Conservation (phyloP, 2,888 invertebrate genomes). For the Lagria hirta region DNA sequence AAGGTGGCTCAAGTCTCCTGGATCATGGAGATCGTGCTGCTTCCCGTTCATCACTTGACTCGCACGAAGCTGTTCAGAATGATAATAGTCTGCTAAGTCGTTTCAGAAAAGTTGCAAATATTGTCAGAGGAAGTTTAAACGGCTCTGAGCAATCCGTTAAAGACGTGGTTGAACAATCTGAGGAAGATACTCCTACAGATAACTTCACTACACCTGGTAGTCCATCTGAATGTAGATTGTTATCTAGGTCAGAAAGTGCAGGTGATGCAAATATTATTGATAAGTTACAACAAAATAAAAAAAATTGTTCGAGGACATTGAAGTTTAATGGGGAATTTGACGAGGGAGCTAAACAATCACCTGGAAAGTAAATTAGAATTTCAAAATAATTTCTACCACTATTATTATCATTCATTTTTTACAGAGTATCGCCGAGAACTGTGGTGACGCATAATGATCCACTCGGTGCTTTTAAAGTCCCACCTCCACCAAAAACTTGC, state of each 20-base stretch:
- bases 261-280: constrained; percentile 77
- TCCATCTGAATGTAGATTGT: constrained; percentile 62
- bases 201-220: constrained; percentile 59
- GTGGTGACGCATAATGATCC: constrained; percentile 92
- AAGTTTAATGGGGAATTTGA: constrained; percentile 59
- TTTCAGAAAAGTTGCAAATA: constrained; percentile 62
- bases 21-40: constrained; percentile 49
- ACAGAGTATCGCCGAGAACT: constrained; percentile 72
- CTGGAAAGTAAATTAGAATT: constrained; percentile 55
- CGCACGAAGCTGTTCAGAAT: constrained; percentile 49
- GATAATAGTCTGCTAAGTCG: constrained; percentile 58
- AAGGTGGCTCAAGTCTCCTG: constrained; percentile 50
- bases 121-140: constrained; percentile 57
- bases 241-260: constrained; percentile 72
- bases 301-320: constrained; percentile 60
- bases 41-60: constrained; percentile 52
- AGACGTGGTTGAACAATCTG: constrained; percentile 25
- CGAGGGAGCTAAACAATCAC: constrained; percentile 54
- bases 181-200: constrained; percentile 8
- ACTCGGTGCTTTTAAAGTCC: constrained; percentile 72
- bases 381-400: too few relatives aligned
- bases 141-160: constrained; percentile 40
- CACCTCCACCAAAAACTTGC: constrained; percentile 35
- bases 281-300: constrained; percentile 60
- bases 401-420: constrained; percentile 9